A percentile compares a stretch with the other conserved stretches of the same genome.
Evolutionary conservation across 92 coral and sea anemone species (phyloP).

Genomic region (Zoanthus sansibaricus): DNA sequence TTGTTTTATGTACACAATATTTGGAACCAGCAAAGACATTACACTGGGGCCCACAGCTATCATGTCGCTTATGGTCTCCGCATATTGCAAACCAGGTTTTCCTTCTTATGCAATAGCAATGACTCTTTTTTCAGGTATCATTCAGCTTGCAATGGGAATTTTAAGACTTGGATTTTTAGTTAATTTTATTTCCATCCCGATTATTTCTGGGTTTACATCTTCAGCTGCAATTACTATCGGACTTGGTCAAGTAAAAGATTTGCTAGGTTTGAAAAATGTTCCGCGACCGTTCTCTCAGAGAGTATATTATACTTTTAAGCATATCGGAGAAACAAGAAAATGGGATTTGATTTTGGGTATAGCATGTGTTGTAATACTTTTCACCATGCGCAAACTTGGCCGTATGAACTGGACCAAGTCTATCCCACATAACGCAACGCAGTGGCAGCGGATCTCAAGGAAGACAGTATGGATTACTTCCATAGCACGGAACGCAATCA

Average conservation of each 20-base stretch:
- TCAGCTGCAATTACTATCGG: conserved; percentile 97
- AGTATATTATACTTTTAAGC: conserved; percentile 83
- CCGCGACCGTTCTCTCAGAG: conserved; percentile 85
- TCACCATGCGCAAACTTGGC: conserved; percentile 77
- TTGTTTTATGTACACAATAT: conserved; percentile 88
- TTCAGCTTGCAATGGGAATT: conserved; percentile 91
- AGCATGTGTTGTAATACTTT: conserved; percentile 69
- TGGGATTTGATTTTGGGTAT: conserved; percentile 90
- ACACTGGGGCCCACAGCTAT: conserved; percentile 97
- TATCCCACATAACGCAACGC: conserved; percentile 59
- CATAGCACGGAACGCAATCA: conserved; percentile 86
- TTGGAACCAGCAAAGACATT: conserved; percentile 97
- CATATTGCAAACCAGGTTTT: conserved; percentile 85
- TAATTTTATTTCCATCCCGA: conserved; percentile 92
- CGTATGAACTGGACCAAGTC: conserved; percentile 81
- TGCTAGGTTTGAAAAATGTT: conserved; percentile 80
- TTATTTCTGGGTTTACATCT: conserved; percentile 93
- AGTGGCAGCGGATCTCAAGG: conserved; percentile 72
- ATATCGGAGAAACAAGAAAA: conserved; percentile 80
- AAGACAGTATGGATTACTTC: conserved; percentile 82
- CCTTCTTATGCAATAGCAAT: conserved; percentile 81
- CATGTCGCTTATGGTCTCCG: conserved; percentile 95
- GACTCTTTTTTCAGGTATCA: conserved; percentile 81
- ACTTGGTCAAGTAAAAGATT: conserved; percentile 89
- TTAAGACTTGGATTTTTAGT: conserved; percentile 93